phyloP scores from a whole-genome alignment of 2,888 invertebrate genomes.

The Cyclophora punctaria region DNA sequence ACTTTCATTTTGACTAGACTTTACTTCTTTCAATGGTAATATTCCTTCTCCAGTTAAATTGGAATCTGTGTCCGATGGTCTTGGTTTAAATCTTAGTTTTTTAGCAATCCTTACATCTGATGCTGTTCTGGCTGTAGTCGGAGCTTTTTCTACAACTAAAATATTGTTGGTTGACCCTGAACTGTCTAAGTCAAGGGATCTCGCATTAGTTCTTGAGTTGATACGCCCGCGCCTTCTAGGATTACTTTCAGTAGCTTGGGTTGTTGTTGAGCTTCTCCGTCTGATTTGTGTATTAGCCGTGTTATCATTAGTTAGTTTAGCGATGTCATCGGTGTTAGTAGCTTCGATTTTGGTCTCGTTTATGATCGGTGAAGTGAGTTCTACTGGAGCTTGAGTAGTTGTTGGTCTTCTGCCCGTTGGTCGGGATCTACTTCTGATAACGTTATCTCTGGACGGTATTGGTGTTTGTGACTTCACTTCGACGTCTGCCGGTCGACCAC shows the following conservation, averaged over 20 bases:
- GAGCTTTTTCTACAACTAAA: constrained; percentile 40
- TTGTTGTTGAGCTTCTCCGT: constrained; percentile 38
- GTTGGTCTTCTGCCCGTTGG: constrained; percentile 23
- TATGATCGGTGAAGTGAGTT: constrained; percentile 30
- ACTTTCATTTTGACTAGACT: constrained; percentile 59
- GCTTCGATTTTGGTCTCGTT: constrained; percentile 48
- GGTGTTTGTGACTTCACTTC: constrained; percentile 24
- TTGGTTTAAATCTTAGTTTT: constrained; percentile 53
- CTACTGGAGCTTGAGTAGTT: constrained; percentile 28
- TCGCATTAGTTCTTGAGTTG: constrained; percentile 38
- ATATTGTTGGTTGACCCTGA: constrained; percentile 58
- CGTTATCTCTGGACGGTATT: constrained; percentile 33
- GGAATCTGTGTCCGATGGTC: constrained; percentile 51
- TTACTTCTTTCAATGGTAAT: constrained; percentile 40
- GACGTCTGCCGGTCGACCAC: constrained; percentile 36
- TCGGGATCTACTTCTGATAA: constrained; percentile 38
- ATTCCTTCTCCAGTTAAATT: constrained; percentile 59
- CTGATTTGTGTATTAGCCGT: constrained; percentile 38
- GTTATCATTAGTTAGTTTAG: constrained; percentile 38
- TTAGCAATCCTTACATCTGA: constrained; percentile 45
- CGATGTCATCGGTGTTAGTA: constrained; percentile 41
- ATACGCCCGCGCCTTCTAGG: constrained; percentile 37
- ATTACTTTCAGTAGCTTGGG: constrained; percentile 34
- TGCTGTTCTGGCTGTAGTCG: constrained; percentile 43
- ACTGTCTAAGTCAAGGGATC: constrained; percentile 44